Conservation (phyloP, 1,140 invertebrate genomes). For the Drosophila simulans region DNA sequence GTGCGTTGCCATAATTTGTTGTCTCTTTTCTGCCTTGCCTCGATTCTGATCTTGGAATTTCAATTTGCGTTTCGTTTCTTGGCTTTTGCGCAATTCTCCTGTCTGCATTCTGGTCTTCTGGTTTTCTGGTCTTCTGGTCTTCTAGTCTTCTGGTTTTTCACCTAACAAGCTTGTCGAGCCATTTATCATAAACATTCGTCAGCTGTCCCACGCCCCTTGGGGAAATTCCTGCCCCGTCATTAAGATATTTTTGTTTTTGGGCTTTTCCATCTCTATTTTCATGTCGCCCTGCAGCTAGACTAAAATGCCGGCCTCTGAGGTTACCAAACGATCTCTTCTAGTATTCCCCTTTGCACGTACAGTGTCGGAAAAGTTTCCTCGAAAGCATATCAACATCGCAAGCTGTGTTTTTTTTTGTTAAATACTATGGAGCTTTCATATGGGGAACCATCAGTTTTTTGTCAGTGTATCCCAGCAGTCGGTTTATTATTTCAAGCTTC, state of each 20-base stretch:
- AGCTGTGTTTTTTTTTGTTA: too few relatives aligned
- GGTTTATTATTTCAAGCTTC: slow-evolving; percentile 6
- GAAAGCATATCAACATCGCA: too few relatives aligned
- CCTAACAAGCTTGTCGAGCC: slow-evolving; percentile 56
- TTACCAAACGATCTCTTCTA: slow-evolving; percentile 20
- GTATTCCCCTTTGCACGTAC: neutral
- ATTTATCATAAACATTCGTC: slow-evolving; percentile 74
- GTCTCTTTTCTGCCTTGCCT: slow-evolving; percentile 27
- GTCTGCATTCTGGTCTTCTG: neutral
- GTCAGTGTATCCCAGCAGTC: neutral
- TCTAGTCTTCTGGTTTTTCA: slow-evolving; percentile 27
- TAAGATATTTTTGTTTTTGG: slow-evolving; percentile 41
- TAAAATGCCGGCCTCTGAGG: slow-evolving; percentile 26
- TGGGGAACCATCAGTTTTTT: neutral
- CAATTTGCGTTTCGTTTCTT: slow-evolving; percentile 62
- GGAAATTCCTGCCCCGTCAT: slow-evolving; percentile 34
- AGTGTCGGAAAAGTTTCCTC: neutral
- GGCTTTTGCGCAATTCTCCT: slow-evolving; percentile 39
- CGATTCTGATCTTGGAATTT: slow-evolving; percentile 74
- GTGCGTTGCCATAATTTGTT: slow-evolving; percentile 50
- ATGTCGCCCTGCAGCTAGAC: slow-evolving; percentile 37
- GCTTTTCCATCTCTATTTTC: slow-evolving; percentile 41
- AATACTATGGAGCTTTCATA: too few relatives aligned
- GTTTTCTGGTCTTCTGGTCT: neutral
- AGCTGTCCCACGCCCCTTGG: slow-evolving; percentile 28